A percentile compares a stretch with the other conserved stretches of the same genome.
phyloP scores from a whole-genome alignment of 2,797 vertebrate genomes.

The Rhincodon typus region DNA sequence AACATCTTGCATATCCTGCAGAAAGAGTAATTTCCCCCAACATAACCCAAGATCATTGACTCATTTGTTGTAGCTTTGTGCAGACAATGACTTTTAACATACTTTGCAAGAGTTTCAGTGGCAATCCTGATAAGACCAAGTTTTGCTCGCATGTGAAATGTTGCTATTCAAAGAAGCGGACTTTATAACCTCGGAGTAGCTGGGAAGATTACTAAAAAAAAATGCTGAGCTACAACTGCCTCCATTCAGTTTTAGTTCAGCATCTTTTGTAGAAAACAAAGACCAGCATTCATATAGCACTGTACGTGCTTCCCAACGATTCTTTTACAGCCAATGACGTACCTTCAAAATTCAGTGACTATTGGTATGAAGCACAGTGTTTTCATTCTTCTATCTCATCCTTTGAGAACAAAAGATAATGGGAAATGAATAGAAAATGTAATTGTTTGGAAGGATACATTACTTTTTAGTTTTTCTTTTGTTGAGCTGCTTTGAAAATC shows the following conservation, averaged over 20 bases:
- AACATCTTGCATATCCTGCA: neutral
- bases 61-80: neutral
- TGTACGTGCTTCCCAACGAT: no score
- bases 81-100: neutral
- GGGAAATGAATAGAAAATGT: neutral
- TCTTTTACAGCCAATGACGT: no score
- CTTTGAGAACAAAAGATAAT: neutral
- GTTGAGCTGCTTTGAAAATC: neutral
- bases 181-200: slow-evolving; percentile 26
- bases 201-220: neutral
- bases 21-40: neutral
- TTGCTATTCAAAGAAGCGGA: neutral
- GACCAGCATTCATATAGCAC: slow-evolving; percentile 13
- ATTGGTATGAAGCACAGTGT: neutral
- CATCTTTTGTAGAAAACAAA: neutral
- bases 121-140: neutral
- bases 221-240: neutral
- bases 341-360: no score
- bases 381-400: neutral
- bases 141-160: neutral
- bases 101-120: neutral
- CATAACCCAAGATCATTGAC: neutral
- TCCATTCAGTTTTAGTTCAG: neutral
- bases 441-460: neutral
- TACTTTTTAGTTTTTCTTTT: neutral